Evolutionary conservation across 2,888 invertebrate species (phyloP).

Genomic region (Scaptodrosophila latifasciaeformis): DNA sequence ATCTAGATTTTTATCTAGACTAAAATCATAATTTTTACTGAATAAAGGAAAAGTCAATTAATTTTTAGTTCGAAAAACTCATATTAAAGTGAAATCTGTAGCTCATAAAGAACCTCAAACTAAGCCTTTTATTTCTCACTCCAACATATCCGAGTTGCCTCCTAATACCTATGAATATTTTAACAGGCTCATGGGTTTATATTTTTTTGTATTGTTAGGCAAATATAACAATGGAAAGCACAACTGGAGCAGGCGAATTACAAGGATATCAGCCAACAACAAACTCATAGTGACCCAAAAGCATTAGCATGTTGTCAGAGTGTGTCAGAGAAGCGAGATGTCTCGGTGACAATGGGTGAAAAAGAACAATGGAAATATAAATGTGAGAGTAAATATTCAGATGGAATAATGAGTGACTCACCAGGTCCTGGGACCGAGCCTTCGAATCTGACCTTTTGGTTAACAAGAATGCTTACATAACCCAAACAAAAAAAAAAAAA

Average conservation of each 20-base stretch:
- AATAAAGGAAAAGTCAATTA: too few relatives aligned
- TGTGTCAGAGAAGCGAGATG: neutral
- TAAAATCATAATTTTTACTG: too few relatives aligned
- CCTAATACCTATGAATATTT: conserved; percentile 46
- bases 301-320: conserved; percentile 40
- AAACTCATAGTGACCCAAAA: conserved; percentile 48
- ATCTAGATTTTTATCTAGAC: too few relatives aligned
- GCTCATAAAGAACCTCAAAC: too few relatives aligned
- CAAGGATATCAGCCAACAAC: conserved; percentile 48
- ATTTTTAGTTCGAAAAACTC: too few relatives aligned
- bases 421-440: too few relatives aligned
- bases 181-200: conserved; percentile 7
- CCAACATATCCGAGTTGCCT: too few relatives aligned
- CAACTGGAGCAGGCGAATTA: conserved; percentile 52
- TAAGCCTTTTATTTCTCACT: too few relatives aligned
- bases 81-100: too few relatives aligned
- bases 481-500: conserved; percentile 26
- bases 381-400: conserved; percentile 4
- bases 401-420: too few relatives aligned
- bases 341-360: too few relatives aligned
- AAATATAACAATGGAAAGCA: conserved; percentile 55
- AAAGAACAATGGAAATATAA: conserved; percentile 11
- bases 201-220: conserved; percentile 17
- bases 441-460: neutral
- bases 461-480: conserved; percentile 15